Percentiles rank a stretch among this genome's conserved stretches.
phyloP scores from a whole-genome alignment of 2,888 invertebrate genomes.

The Ceriagrion tenellum region DNA sequence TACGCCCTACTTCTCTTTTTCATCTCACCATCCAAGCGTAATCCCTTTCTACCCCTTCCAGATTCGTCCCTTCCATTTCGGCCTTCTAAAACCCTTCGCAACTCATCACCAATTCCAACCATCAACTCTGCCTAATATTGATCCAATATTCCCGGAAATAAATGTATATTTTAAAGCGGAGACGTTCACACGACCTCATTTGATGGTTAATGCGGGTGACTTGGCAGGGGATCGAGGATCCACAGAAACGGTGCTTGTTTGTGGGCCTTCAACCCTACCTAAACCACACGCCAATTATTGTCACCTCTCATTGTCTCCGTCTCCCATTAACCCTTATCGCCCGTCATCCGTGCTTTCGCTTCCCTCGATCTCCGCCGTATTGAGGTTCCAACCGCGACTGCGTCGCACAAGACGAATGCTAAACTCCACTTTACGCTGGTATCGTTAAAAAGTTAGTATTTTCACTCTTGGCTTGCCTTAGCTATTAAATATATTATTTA shows the following conservation, averaged over 20 bases:
- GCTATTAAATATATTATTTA: no score
- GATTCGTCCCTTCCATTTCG: no score
- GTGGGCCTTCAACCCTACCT: neutral
- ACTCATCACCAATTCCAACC: no score
- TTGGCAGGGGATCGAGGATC: neutral
- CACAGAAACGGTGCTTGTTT: neutral
- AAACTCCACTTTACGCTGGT: no score
- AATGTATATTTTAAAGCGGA: neutral
- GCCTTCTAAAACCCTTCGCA: no score
- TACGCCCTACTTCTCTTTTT: no score
- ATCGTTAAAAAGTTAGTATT: no score
- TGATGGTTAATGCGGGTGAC: neutral
- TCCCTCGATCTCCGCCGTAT: neutral
- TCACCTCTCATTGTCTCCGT: conserved; percentile 18
- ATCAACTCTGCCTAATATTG: neutral
- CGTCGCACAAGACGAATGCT: no score
- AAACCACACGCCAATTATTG: neutral
- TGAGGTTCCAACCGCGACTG: no score
- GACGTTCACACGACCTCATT: neutral
- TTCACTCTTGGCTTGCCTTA: no score
- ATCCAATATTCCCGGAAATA: neutral
- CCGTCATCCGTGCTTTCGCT: neutral
- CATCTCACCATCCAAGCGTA: no score
- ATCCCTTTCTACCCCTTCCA: no score
- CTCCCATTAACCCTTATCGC: neutral